phyloP scores from a whole-genome alignment of 2,113 vertebrate species.

The Eidolon helvum region DNA sequence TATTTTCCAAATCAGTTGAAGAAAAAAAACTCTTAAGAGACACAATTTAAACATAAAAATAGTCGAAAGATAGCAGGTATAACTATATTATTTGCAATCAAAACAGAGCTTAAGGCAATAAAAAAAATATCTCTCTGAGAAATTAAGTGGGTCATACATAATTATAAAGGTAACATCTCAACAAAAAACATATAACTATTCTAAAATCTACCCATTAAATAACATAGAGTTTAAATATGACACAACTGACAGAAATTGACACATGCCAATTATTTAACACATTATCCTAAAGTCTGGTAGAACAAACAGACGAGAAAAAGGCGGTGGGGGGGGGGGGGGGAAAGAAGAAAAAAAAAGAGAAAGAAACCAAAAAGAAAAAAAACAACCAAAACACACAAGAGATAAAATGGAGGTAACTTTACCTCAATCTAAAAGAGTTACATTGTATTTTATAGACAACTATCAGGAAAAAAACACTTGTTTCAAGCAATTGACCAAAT shows the following conservation, averaged over 20 bases:
- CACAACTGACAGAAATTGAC: background rate
- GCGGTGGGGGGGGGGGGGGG: too few relatives aligned
- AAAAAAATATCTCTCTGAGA: background rate
- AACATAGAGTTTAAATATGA: background rate
- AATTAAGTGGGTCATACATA: background rate
- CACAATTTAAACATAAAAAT: background rate
- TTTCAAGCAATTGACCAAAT: background rate
- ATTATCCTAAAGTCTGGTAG: background rate
- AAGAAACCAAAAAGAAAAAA: too few relatives aligned
- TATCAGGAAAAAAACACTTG: background rate
- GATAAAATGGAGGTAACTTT: background rate
- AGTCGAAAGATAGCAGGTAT: background rate
- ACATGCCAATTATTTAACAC: background rate
- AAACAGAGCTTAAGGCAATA: background rate
- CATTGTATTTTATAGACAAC: background rate
- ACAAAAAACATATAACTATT: background rate
- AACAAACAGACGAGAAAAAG: background rate
- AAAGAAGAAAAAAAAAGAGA: too few relatives aligned
- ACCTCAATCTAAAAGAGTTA: background rate
- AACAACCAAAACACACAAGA: too few relatives aligned
- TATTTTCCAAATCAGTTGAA: background rate
- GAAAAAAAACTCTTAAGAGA: background rate
- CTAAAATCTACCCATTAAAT: background rate
- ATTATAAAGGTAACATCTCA: background rate
- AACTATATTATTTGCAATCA: background rate